Base-by-base conservation (phyloP, 2,113 vertebrate species). In the Typhlomys cinereus region DNA sequence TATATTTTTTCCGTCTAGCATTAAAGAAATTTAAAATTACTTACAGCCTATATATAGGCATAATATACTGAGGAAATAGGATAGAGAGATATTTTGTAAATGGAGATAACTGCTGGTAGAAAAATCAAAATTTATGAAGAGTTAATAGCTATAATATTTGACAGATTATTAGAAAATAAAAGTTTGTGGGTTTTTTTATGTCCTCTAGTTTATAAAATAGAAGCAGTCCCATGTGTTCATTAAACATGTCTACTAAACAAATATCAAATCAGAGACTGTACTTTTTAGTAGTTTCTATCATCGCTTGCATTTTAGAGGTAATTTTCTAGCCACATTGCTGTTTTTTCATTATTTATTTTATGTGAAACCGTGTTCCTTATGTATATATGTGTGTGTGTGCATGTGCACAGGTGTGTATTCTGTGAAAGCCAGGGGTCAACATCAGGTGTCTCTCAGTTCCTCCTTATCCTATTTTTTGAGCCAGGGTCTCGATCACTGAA, bases 11-110 rank as follows among this genome's bases (percentile, higher is more conserved):
- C 14, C 66, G 74, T 75, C n/a, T 70, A 48, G 25, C n/a, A 41
- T 82, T 82, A 41, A 66, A 87, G 20, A 74, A 79, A 74, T 69
- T 94, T 94, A 62, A 54, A 66, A 64, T 88, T 61, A 76, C 36
- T 69, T 93, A 7, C 39, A 41, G 1, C 76, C 54, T 73, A 1
- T 70, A n/a, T 64, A 1, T 82, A 73, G 82, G 12, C 48, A 85
- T 89, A 57, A 18, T 80, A 50, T 34, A 36, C 17, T 93, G 54
- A 48, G 88, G 14, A 52, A 64, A 85, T n/a, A 73, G 50, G 25
- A 41, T 93, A 76, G n/a, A 69, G n/a, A 79, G 50, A 44, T 23
- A 75, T 79, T 84, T 20, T 90, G 5, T 92, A 83, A 91, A 69
- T 91, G 59, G 39, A 44, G 39, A 25, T 93, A 64, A 89, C n/a